Evolutionary conservation across 2,113 vertebrate genomes (phyloP), one percentile per base, ranked within the genome.

Genomic region (Chamaetylas fuelleborni): DNA sequence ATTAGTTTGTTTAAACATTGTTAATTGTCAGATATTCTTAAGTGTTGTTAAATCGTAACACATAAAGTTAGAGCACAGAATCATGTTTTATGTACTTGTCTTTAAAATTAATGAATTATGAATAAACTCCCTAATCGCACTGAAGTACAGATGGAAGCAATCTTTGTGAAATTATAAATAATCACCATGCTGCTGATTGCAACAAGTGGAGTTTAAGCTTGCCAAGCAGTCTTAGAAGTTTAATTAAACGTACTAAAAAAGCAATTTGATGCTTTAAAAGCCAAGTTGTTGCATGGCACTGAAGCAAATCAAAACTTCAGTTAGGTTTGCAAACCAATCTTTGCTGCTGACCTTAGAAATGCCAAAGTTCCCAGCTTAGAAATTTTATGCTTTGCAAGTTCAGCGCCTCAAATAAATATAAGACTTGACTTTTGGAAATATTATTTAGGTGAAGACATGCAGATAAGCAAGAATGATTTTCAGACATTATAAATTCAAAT

Each of bases 61-160:
- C 34, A 64, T 92, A 69, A 86, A 82, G 70, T 83, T 81, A 65
- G 71, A 83, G 47, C 28, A 70, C 58, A 76, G 53, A 77, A 64
- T 90, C 65, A 18, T 76, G 82, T 93, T 95, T 92, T 96, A 87
- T 94, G 81, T 94, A 95, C 62, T 31, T 6, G 34, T 85, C 90
- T 86, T 92, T 61, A 76, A 78, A 96, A 96, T 94, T 97, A 97
- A 97, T 97, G 66, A 97, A 94, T 97, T 91, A 94, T 96, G 95
- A 97, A 95, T 96, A 96, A 95, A 81, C 71, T 92, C 95, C 76
- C 20, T 89, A 95, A 92, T 91, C 88, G 29, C 65, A 90, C 78
- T 92, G 60, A 80, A 85, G 53, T 96, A 70, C 95, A 93, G 94
- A 92, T 94, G 90, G 92, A 92, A 93, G 62, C 45, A 97, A 77